Base-by-base conservation (phyloP, 1,140 invertebrate species). In the Eumaeus atala region DNA sequence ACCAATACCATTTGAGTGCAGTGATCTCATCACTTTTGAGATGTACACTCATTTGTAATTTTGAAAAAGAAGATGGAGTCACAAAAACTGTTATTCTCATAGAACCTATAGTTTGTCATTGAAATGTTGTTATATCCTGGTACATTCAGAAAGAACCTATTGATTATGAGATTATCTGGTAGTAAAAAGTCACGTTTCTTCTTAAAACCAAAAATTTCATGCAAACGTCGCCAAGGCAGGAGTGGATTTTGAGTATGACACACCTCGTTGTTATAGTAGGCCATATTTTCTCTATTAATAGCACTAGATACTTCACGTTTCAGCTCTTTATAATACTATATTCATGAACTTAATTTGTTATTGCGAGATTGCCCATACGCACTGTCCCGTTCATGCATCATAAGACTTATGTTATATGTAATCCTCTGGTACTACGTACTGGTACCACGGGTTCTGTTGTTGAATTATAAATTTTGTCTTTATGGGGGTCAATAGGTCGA, bases 1-100 rank as follows among this genome's bases (percentile, higher is more conserved):
- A 12, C 55, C 59, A 7, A n/a, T 9, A 35, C 55, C 60, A 51
- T 62, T 57, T 10, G 51, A 54, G 18, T 50, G 54, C 11, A 59
- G 16, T 4, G 9, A 54, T 21, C 12, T 12, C 5, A 38, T 36
- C 0, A 9, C 1, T 9, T 28, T 55, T 35, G 18, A 37, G 10
- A 53, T 17, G 21, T 33, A 17, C n/a, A 10, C 4, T 55, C 40
- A 37, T 5, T 21, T 10, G 18, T 35, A 1, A 28, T 1, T 50
- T 3, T 1, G 7, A 50, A 5, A 3, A 28, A 50, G 14, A 50
- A 50, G 7, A 50, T 34, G 0, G n/a, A 12, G 3, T 35, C 9
- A 50, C 33, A 33, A 12, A 36, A 11, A 1, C 38, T 28, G 16
- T 55, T 42, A 18, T 11, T 33, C 18, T 56, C 48, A 9, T 34